Base-by-base conservation (phyloP, 2,888 invertebrate species). In the Trichopoda pennipes region DNA sequence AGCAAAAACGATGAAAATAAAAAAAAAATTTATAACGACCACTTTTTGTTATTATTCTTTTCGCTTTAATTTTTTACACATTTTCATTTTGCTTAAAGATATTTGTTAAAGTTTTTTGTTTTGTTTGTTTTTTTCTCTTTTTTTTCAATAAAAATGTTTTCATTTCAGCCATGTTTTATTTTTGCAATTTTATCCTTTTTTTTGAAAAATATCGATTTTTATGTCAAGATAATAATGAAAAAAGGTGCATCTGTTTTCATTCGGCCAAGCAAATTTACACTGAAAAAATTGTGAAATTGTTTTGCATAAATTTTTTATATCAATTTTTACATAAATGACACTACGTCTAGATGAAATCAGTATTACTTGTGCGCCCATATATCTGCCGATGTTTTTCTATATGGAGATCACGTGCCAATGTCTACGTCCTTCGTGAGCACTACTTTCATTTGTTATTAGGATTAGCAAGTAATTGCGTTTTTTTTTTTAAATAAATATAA, bases 171-270 rank as follows among this genome's bases (percentile, higher is more conserved):
- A 47, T 58, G 63, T 74, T 74, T 77, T 81, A 81, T 70, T 76
- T 79, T 79, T 73, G 61, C 72, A 78, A 80, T 81, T 79, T 79
- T 73, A 79, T 77, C 76, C 66, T 85, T 85, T 83, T 79, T 85
- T 85, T 76, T 56, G 38, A 38, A 56, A 84, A 84, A 83, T 85
- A 85, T 85, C 81, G 85, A 85, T 85, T 85, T 85, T 83, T 82
- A 79, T 81, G 84, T 80, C 85, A 84, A 74, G 78, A 70, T 74
- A 78, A 73, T 73, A 77, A 74, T 74, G 76, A 78, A 60, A 66
- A 81, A 81, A 75, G 72, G 72, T 77, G 61, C 61, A 38, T 51
- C 56, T 60, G 28, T 42, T 69, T 61, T 63, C n/a, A n/a, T n/a
- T 44, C 49, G 16, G 56, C 38, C 28, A 58, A 75, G 35, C 28